A percentile compares a stretch with the other conserved stretches of the same genome.
phyloP scores from a whole-genome alignment of 2,113 vertebrate genomes.

The Craseonycteris thonglongyai region DNA sequence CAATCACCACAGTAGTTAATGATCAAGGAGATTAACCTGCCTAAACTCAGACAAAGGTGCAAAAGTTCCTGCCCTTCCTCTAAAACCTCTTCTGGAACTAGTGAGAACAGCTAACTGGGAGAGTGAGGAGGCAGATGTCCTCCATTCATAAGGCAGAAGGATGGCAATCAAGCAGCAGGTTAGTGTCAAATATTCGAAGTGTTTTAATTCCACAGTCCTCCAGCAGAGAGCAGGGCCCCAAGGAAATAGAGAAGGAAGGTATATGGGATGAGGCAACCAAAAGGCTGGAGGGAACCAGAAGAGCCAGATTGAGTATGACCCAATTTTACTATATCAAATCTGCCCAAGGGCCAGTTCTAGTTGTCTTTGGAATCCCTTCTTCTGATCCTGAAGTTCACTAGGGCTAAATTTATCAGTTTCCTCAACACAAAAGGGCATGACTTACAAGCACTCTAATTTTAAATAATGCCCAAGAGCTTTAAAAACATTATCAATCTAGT shows the following conservation, averaged over 20 bases:
- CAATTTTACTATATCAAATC: background rate
- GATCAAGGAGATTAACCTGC: background rate
- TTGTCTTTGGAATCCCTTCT: background rate
- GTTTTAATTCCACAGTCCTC: background rate
- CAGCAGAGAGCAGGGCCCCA: background rate
- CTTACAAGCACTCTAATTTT: background rate
- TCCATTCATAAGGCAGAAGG: background rate
- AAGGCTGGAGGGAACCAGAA: background rate
- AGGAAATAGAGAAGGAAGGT: background rate
- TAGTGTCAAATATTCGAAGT: background rate
- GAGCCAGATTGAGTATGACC: background rate
- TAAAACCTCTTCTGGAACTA: background rate
- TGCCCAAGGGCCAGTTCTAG: background rate
- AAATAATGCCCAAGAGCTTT: background rate
- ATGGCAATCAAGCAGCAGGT: background rate
- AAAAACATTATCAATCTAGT: background rate
- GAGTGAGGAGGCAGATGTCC: background rate
- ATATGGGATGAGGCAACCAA: background rate
- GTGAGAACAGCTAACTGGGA: background rate
- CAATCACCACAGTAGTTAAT: background rate
- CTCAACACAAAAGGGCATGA: background rate
- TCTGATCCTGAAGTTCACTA: background rate
- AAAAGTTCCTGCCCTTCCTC: background rate
- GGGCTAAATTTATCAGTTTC: background rate
- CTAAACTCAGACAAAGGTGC: background rate